These are phyloP conservation scores for Chitala chitala DNA, from an alignment of 2,113 vertebrate genomes.

Conservation along the genomic window DNA sequence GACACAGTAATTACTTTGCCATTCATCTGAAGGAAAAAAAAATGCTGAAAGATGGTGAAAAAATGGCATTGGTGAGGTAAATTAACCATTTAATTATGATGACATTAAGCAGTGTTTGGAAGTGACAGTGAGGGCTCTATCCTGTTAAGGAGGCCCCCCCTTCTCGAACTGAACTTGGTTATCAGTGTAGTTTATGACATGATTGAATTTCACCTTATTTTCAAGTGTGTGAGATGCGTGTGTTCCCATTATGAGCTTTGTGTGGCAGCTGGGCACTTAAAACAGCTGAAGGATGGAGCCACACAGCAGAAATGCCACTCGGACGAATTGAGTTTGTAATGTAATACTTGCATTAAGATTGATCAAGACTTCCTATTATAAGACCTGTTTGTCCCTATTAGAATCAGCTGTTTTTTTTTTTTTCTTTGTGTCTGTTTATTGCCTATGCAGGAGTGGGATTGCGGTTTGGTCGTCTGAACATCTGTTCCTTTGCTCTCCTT, in stretches of 20 bases:
- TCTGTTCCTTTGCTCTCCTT: conserved; percentile 1
- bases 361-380: conserved; percentile 45
- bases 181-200: conserved; percentile 47
- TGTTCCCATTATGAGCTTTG: conserved; percentile 56
- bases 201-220: conserved; percentile 41
- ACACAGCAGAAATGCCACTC: conserved; percentile 43
- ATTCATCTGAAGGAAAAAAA: no score
- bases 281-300: conserved; percentile 53
- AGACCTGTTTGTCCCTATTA: conserved; percentile 15
- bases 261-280: conserved; percentile 51
- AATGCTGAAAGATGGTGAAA: no score
- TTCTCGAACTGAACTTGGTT: conserved; percentile 54
- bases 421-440: background rate
- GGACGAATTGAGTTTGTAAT: conserved; percentile 63
- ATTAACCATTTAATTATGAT: background rate
- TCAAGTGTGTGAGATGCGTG: conserved; percentile 37
- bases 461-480: background rate
- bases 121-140: background rate
- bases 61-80: no score
- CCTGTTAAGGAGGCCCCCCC: background rate
- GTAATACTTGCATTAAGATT: conserved; percentile 51
- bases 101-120: background rate
- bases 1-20: background rate
- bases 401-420: background rate
- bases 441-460: background rate